phyloP scores from a whole-genome alignment of 2,888 invertebrate species.

The Microctonus aethiopoides region DNA sequence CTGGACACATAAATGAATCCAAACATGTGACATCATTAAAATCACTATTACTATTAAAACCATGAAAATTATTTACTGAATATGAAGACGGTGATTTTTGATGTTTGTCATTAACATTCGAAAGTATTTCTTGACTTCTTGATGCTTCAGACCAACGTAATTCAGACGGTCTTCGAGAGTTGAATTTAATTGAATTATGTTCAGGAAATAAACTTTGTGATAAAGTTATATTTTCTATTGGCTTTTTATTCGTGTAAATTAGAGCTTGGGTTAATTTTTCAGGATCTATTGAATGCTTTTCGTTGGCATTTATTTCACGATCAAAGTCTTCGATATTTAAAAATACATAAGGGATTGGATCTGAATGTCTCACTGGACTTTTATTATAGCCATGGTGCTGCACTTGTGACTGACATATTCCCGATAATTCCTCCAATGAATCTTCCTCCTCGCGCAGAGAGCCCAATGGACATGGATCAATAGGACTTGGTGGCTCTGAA shows the following conservation, averaged over 20 bases:
- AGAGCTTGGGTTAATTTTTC: constrained; percentile 50
- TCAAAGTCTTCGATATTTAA: constrained; percentile 57
- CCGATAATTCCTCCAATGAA: constrained; percentile 4
- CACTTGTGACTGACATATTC: constrained; percentile 11
- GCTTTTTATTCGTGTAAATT: constrained; percentile 43
- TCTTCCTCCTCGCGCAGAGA: constrained; percentile 49
- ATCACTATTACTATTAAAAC: constrained; percentile 58
- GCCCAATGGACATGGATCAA: constrained; percentile 54
- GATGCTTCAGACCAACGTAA: constrained; percentile 64
- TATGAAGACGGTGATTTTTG: constrained; percentile 58
- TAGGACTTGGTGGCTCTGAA: constrained; percentile 62
- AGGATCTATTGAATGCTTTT: constrained; percentile 37
- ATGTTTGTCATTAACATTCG: constrained; percentile 50
- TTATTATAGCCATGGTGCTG: constrained; percentile 23
- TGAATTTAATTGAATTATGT: constrained; percentile 59
- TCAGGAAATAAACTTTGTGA: constrained; percentile 56
- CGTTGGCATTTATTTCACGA: constrained; percentile 28
- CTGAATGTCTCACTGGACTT: constrained; percentile 54
- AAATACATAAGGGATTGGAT: constrained; percentile 57
- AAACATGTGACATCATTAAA: constrained; percentile 58
- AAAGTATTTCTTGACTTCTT: constrained; percentile 60
- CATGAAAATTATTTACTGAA: constrained; percentile 61
- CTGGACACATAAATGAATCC: constrained; percentile 61
- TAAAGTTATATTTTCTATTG: constrained; percentile 40
- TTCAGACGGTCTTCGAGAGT: constrained; percentile 60